Base-by-base conservation (phyloP, 2,888 invertebrate species). In the Pasiphila rectangulata region DNA sequence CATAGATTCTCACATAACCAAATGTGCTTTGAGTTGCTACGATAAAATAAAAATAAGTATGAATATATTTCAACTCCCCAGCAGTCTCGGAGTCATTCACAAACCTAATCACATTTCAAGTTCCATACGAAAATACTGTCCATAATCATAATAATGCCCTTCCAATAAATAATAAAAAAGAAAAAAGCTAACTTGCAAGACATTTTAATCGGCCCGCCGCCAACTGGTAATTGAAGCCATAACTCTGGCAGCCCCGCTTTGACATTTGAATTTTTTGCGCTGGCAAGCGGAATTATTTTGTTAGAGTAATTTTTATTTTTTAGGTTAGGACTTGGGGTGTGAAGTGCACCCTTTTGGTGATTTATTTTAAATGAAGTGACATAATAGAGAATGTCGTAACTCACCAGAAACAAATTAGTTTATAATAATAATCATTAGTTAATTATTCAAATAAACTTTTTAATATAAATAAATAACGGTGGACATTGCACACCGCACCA, bases 211-310 rank as follows among this genome's bases (percentile, higher is more conserved):
- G 82, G 66, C 66, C 67, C 67, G 63, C 70, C 71, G 67, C 68
- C 62, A 57, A 43, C 37, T 65, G 67, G 77, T 87, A 87, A 88
- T 88, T 87, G 87, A 77, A 81, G 78, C 77, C 67, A 87, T 88
- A 86, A 86, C 75, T 87, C 81, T 84, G 77, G 80, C 82, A 77
- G 69, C 84, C 85, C 84, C 80, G 73, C 66, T 84, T 83, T 85
- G 87, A 87, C 87, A 86, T 87, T 87, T 86, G 79, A 77, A 71
- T 84, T 81, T 80, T 78, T 84, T 57, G 59, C 75, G 70, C 76
- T 69, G 72, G 69, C 71, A 71, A 75, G 75, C 76, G 71, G 77
- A 79, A 75, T 80, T 79, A 79, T 79, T 38, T 78, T 72, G 74
- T 72, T 70, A 62, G 64, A 64, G 65, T 77, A 72, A 39, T 45